A percentile compares a stretch with the other conserved stretches of the same genome.
phyloP scores from a whole-genome alignment of 35 echinoderm and acorn worm genomes.

The Apostichopus californicus region DNA sequence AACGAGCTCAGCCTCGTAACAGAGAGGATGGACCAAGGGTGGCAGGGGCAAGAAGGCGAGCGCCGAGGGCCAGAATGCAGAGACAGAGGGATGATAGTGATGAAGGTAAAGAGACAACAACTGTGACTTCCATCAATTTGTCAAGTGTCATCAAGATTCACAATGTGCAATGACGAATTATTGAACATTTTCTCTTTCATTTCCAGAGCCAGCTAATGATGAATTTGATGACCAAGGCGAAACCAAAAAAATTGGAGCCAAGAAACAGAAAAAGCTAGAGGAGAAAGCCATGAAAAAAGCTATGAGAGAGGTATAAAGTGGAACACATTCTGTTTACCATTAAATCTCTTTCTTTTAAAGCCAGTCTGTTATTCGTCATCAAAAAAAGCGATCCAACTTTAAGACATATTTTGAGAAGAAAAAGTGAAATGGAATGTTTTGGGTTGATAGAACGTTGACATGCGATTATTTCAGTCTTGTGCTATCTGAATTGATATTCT shows the following conservation, averaged over 20 bases:
- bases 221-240: constrained; percentile 55
- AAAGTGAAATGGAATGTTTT: too few species aligned
- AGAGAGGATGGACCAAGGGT: constrained; percentile 31
- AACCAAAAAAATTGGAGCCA: constrained; percentile 79
- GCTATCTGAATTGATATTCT: too few species aligned
- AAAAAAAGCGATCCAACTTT: too few species aligned
- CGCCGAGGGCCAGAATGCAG: constrained; percentile 17
- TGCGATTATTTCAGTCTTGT: too few species aligned
- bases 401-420: too few species aligned
- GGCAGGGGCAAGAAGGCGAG: constrained; percentile 18
- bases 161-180: too few species aligned
- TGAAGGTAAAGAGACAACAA: not conserved
- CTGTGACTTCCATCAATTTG: too few species aligned
- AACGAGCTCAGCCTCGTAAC: not conserved
- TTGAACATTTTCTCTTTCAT: not conserved
- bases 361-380: not conserved
- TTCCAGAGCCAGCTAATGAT: not conserved
- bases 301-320: constrained; percentile 73
- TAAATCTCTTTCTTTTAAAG: not conserved
- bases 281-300: constrained; percentile 77
- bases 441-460: too few species aligned
- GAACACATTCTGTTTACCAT: not conserved
- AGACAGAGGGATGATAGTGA: constrained; percentile 30
- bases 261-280: constrained; percentile 83
- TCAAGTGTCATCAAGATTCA: too few species aligned